Base-by-base conservation (phyloP, 2,797 vertebrate genomes). In the Myotis vivesi region DNA sequence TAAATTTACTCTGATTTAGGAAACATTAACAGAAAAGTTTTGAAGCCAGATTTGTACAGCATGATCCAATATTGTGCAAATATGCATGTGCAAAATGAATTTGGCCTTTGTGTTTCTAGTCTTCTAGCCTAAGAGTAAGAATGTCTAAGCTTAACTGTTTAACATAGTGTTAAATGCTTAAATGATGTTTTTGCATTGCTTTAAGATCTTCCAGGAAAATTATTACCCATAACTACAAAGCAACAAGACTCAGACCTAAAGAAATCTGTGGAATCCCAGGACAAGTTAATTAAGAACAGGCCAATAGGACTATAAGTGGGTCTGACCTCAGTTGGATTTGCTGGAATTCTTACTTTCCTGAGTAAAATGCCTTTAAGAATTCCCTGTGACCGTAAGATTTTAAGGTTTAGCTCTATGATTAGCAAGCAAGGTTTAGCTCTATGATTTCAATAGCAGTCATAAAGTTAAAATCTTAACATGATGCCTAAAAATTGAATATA, bases 191-290 rank as follows among this genome's bases (percentile, higher is more conserved):
- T 22, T 30, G 68, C 77, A 19, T 94, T 77, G 53, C 62, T 83
- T 97, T 30, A 87, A 68, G 64, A 64, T 88, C 73, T 91, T 92
- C 38, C 62, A 92, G 77, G 57, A 91, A 85, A 90, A 69, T 83
- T 92, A 90, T 95, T 92, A 90, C 41, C 72, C 28, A 44, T 73
- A 20, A 44, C 53, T 93, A 66, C 72, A 92, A 85, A 73, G 25
- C 77, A 94, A 55, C 38, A 91, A 73, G 72, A 87, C 44, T 89
- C 86, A 81, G 55, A 95, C 41, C 38, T 53, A 59, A 87, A 84
- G 76, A 92, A 53, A 69, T 79, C 66, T 33, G 41, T 85, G 64
- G 30, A 55, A 77, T 73, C n/a, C 3, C 28, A 81, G 8, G 30
- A 33, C 1, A 51, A 85, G 12, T 87, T 84, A 69, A 68, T 72